Conservation (phyloP, 1,140 invertebrate species). For the Brachionus paranguensis region DNA sequence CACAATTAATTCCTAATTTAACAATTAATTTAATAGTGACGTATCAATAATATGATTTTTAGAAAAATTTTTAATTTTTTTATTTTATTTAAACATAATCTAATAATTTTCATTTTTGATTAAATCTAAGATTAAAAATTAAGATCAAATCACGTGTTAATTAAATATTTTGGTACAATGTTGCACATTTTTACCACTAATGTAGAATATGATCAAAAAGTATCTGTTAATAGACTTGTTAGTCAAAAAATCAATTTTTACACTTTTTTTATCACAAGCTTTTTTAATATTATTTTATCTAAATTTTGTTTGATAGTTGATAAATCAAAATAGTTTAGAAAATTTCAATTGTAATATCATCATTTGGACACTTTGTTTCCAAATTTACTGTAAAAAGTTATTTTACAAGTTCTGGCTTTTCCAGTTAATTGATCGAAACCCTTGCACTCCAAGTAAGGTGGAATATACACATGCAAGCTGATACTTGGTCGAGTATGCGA, state of each 20-base stretch:
- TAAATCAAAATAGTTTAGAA: not conserved
- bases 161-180: not conserved
- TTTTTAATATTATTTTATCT: not conserved
- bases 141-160: not conserved
- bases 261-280: not conserved
- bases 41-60: no score
- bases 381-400: constrained; percentile 62
- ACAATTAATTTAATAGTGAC: no score
- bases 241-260: not conserved
- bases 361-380: constrained; percentile 23
- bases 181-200: not conserved
- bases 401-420: constrained; percentile 63
- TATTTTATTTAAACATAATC: not conserved
- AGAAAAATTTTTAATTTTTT: not conserved
- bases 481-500: constrained; percentile 78
- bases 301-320: not conserved
- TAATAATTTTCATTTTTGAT: not conserved
- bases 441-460: constrained; percentile 79
- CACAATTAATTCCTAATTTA: no score
- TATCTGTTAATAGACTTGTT: not conserved
- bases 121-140: not conserved
- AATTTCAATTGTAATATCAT: not conserved
- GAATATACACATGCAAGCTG: constrained; percentile 89
- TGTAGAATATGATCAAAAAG: not conserved
- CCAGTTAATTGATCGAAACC: constrained; percentile 87